phyloP scores from a whole-genome alignment of 2,797 vertebrate species.

The Lacerta bilineata region DNA sequence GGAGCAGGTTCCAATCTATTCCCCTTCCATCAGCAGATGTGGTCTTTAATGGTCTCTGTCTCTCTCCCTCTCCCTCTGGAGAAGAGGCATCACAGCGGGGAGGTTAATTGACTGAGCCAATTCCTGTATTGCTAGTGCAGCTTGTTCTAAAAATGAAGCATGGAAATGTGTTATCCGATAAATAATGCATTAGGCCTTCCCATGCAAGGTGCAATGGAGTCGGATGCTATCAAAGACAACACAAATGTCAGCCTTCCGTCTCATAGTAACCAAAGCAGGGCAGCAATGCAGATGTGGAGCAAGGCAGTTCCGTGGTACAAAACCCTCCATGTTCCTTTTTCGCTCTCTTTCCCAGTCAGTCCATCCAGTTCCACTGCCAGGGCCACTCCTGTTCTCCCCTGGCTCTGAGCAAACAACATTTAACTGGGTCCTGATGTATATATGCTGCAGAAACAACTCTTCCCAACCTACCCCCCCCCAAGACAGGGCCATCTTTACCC shows the following conservation, averaged over 20 bases:
- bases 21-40: constrained; percentile 33
- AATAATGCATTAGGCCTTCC: constrained; percentile 44
- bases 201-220: constrained; percentile 39
- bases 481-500: too few species aligned
- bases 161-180: constrained; percentile 38
- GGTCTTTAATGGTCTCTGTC: constrained; percentile 46
- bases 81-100: constrained; percentile 43
- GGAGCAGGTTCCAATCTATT: constrained; percentile 14
- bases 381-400: constrained; percentile 10
- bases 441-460: too few species aligned
- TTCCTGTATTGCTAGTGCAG: constrained; percentile 39
- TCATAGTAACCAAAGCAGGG: constrained; percentile 47
- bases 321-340: constrained; percentile 41
- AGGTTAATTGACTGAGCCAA: constrained; percentile 70
- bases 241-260: constrained; percentile 27
- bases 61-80: constrained; percentile 49
- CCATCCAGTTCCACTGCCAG: constrained; percentile 41
- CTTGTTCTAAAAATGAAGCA: constrained; percentile 24
- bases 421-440: neutral
- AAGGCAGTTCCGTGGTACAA: constrained; percentile 30
- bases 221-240: constrained; percentile 55
- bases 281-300: neutral
- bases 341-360: constrained; percentile 24
- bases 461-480: too few species aligned
- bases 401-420: constrained; percentile 40